Conservation (phyloP, 2,113 vertebrate species). For the Tichodroma muraria region DNA sequence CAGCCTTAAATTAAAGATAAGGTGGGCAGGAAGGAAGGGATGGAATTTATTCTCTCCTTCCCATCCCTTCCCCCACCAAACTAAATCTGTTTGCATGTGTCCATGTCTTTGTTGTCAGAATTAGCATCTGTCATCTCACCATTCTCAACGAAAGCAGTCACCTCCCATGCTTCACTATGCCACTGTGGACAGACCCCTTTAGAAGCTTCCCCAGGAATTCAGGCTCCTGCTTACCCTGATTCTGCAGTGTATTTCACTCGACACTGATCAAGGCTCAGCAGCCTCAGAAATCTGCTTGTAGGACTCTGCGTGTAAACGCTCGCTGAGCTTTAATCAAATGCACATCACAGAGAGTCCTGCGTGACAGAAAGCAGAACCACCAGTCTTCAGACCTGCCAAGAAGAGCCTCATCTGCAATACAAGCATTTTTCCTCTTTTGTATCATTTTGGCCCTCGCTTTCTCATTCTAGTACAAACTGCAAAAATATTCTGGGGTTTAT, state of each 20-base stretch:
- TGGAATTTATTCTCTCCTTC: neutral
- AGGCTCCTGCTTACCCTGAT: neutral
- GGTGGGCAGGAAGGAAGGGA: conserved; percentile 49
- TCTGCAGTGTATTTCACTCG: neutral
- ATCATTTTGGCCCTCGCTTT: neutral
- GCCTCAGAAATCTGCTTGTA: neutral
- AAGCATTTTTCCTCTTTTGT: neutral
- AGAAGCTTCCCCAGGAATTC: neutral
- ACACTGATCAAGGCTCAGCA: neutral
- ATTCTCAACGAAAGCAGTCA: neutral
- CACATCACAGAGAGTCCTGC: conserved; percentile 1
- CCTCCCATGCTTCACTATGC: neutral
- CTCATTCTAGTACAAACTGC: neutral
- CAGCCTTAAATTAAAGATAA: conserved; percentile 53
- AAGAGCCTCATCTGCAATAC: neutral
- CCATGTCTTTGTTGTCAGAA: neutral
- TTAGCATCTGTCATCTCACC: neutral
- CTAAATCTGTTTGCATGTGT: neutral
- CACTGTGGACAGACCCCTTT: neutral
- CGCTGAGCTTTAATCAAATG: conserved; percentile 20
- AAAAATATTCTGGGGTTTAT: neutral
- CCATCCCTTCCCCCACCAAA: neutral
- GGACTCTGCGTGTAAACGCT: neutral
- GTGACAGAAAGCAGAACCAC: conserved; percentile 41
- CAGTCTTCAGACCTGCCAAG: conserved; percentile 20